A percentile compares a stretch with the other conserved stretches of the same genome.
phyloP scores from a whole-genome alignment of 1,140 invertebrate species.

The Drosophila lini region DNA sequence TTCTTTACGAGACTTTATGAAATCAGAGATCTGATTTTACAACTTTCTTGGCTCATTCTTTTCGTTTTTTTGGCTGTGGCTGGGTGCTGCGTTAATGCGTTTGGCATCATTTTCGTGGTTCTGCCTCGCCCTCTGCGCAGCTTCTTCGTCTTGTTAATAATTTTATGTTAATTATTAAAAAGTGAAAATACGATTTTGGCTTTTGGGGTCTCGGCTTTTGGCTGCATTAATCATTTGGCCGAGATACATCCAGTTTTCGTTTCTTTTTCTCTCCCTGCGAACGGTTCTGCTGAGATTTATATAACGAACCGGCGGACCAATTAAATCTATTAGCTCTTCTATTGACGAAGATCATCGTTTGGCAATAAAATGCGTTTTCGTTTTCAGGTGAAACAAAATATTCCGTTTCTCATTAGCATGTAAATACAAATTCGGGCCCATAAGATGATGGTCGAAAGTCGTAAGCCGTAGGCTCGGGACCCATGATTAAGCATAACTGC shows the following conservation, averaged over 20 bases:
- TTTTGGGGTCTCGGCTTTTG: constrained; percentile 53
- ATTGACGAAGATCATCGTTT: constrained; percentile 40
- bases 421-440: constrained; percentile 46
- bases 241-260: constrained; percentile 21
- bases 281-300: constrained; percentile 60
- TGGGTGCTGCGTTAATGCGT: constrained; percentile 53
- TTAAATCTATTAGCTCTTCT: constrained; percentile 39
- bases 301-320: constrained; percentile 54
- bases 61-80: constrained; percentile 11
- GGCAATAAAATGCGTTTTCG: constrained; percentile 51
- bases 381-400: constrained; percentile 53
- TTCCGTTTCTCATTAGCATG: constrained; percentile 62
- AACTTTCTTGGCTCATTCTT: constrained; percentile 75
- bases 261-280: constrained; percentile 22
- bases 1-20: constrained; percentile 72
- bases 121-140: constrained; percentile 44
- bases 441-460: constrained; percentile 36
- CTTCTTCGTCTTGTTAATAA: constrained; percentile 63
- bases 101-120: constrained; percentile 66
- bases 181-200: constrained; percentile 75
- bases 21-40: constrained; percentile 65
- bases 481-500: constrained; percentile 22
- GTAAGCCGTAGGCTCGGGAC: background rate
- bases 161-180: constrained; percentile 84
- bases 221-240: constrained; percentile 61